Conservation (phyloP, 2,113 vertebrate genomes). For the Martes martes region DNA sequence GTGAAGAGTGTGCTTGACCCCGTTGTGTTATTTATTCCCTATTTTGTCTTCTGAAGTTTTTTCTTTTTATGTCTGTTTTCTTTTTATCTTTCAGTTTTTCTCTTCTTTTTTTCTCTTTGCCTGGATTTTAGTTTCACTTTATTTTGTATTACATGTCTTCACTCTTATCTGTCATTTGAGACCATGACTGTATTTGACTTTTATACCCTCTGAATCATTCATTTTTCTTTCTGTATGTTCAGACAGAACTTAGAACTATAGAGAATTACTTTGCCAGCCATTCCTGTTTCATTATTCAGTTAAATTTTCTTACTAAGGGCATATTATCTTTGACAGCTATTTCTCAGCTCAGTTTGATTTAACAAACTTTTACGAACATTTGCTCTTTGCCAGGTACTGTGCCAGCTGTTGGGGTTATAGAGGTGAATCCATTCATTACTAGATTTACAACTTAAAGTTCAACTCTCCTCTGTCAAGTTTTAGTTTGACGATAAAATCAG, state of each 20-base stretch:
- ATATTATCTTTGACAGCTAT: slow-evolving; percentile 3
- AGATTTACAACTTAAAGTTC: slow-evolving; percentile 33
- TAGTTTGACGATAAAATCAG: slow-evolving; percentile 1
- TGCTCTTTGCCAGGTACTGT: not conserved
- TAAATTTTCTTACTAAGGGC: slow-evolving; percentile 24
- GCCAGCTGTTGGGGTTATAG: slow-evolving; percentile 5
- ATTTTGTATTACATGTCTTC: not conserved
- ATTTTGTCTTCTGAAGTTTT: not conserved
- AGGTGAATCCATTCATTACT: not conserved
- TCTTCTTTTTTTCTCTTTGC: not conserved
- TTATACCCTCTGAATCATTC: slow-evolving; percentile 14
- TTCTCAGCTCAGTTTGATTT: slow-evolving; percentile 29
- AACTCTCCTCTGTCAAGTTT: not conserved
- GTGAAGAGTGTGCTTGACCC: not conserved
- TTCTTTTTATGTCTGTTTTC: not conserved
- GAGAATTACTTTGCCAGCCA: not conserved
- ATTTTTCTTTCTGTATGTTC: slow-evolving; percentile 11
- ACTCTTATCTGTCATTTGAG: slow-evolving; percentile 27
- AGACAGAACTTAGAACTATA: not conserved
- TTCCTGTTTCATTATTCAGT: slow-evolving; percentile 38
- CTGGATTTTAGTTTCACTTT: not conserved
- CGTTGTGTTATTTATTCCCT: not conserved
- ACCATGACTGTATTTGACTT: not conserved
- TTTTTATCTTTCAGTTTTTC: not conserved
- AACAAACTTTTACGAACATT: slow-evolving; percentile 17